phyloP scores from a whole-genome alignment of 2,888 invertebrate genomes.

The Drosophila paracracens region DNA sequence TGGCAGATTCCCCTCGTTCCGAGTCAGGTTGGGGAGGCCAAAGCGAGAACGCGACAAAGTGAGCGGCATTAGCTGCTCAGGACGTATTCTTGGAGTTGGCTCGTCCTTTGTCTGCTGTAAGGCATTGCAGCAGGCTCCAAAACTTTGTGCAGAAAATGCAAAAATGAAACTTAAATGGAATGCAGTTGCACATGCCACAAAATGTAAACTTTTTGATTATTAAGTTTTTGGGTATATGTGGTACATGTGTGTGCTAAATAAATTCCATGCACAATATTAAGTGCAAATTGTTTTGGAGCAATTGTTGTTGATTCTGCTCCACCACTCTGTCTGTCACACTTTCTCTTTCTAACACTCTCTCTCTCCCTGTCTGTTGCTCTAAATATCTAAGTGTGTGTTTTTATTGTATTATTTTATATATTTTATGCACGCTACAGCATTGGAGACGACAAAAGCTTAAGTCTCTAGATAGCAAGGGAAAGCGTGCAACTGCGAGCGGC shows the following conservation, averaged over 20 bases:
- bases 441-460: conserved; percentile 47
- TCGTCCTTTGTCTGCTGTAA: conserved; percentile 33
- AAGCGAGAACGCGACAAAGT: conserved; percentile 14
- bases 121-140: conserved; percentile 27
- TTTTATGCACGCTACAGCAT: conserved; percentile 63
- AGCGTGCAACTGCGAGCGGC: conserved; percentile 8
- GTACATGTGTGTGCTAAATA: conserved; percentile 51
- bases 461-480: conserved; percentile 5
- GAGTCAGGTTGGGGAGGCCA: not conserved
- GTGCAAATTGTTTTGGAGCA: conserved; percentile 75
- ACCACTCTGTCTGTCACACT: conserved; percentile 1
- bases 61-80: conserved; percentile 26
- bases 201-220: conserved; percentile 77
- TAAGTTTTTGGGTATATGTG: conserved; percentile 44
- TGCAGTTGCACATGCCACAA: conserved; percentile 61
- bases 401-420: conserved; percentile 48
- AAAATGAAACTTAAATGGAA: conserved; percentile 73
- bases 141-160: conserved; percentile 63
- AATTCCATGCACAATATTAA: conserved; percentile 72
- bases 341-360: not conserved
- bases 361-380: not conserved
- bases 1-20: not conserved
- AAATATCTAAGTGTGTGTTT: conserved; percentile 1
- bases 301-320: conserved; percentile 53
- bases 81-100: conserved; percentile 3